These are phyloP conservation scores for Heliconius melpomene DNA, from an alignment of 1,140 invertebrate species.

Conservation along the genomic window DNA sequence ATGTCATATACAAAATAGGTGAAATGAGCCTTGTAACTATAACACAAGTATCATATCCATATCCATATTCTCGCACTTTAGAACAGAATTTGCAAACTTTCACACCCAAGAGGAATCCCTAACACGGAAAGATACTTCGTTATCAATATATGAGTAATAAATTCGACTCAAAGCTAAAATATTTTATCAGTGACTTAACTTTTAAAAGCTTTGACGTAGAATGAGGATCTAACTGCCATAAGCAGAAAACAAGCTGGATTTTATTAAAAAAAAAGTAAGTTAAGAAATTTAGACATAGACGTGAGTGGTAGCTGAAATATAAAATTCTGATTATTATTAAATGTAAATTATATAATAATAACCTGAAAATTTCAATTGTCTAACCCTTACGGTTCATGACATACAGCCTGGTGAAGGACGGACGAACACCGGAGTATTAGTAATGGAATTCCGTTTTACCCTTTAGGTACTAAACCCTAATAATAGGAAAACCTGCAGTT, in stretches of 20 bases:
- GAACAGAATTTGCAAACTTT: background rate
- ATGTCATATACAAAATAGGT: background rate
- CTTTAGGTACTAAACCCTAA: background rate
- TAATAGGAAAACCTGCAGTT: background rate
- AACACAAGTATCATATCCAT: background rate
- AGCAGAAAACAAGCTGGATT: background rate
- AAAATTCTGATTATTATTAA: too few relatives aligned
- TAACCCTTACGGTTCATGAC: too few relatives aligned
- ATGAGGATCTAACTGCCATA: background rate
- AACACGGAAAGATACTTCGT: slow-evolving; percentile 14
- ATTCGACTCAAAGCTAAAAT: slow-evolving; percentile 9
- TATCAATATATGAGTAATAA: slow-evolving; percentile 16
- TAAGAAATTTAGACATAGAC: too few relatives aligned
- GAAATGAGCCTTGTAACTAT: background rate
- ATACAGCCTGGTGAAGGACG: too few relatives aligned
- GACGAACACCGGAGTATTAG: too few relatives aligned
- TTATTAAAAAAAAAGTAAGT: too few relatives aligned
- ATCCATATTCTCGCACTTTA: background rate
- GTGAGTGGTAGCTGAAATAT: too few relatives aligned
- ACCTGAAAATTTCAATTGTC: too few relatives aligned
- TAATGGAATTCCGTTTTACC: too few relatives aligned
- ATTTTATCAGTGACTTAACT: background rate
- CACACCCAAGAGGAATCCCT: slow-evolving; percentile 4
- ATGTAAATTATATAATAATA: too few relatives aligned
- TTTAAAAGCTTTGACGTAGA: background rate